phyloP scores from a whole-genome alignment of 2,888 invertebrate genomes.

The Mechanitis messenoides region DNA sequence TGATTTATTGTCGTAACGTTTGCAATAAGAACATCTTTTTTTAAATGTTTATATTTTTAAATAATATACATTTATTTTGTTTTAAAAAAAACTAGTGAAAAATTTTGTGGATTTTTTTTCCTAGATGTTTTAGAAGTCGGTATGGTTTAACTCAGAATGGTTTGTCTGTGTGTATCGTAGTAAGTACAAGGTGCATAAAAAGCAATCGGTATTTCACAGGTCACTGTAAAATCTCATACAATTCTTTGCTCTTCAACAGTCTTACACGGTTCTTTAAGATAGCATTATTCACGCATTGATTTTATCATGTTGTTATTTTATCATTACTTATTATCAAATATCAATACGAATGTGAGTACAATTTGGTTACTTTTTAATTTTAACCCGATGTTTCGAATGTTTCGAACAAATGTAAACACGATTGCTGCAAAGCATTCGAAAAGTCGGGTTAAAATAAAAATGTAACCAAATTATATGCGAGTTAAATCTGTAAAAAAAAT shows the following conservation, averaged over 20 bases:
- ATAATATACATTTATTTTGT: slow-evolving; percentile 3
- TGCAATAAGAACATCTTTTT: too few relatives aligned
- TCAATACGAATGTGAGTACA: too few relatives aligned
- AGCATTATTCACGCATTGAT: neutral
- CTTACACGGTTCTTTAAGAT: neutral
- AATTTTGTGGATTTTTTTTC: slow-evolving; percentile 10
- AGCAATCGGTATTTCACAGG: slow-evolving; percentile 22
- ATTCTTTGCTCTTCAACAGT: slow-evolving; percentile 1
- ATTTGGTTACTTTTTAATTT: too few relatives aligned
- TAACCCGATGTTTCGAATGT: too few relatives aligned
- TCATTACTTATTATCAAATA: slow-evolving; percentile 11
- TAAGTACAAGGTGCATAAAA: slow-evolving; percentile 11
- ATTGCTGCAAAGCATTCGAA: too few relatives aligned
- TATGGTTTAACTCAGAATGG: neutral
- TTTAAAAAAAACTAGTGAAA: neutral
- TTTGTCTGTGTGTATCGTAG: slow-evolving; percentile 5
- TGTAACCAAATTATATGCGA: too few relatives aligned
- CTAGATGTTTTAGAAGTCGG: slow-evolving; percentile 3
- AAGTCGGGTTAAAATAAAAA: too few relatives aligned
- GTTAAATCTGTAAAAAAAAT: too few relatives aligned
- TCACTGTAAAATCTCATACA: slow-evolving; percentile 1
- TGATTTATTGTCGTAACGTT: too few relatives aligned
- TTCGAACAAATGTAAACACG: too few relatives aligned
- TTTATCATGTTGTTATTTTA: neutral
- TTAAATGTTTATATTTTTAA: too few relatives aligned